Evolutionary conservation across 2,888 invertebrate species (phyloP), one percentile per base, ranked within the genome.

Genomic region (Acanthosepion pharaonis): DNA sequence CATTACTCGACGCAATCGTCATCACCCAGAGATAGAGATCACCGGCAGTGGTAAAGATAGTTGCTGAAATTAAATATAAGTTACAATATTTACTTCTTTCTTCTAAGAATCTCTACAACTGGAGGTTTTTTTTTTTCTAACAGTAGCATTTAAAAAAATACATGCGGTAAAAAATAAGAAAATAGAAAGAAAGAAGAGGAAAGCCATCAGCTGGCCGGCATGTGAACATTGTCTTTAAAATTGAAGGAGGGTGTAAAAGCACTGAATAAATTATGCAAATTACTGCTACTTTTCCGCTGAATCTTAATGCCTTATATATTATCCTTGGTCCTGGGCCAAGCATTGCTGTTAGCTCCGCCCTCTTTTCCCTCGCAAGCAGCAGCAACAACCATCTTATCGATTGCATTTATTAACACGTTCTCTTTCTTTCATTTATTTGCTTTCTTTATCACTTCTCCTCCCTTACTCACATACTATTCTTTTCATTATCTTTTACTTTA

Each of bases 261-360:
- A 23, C 59, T 59, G 59, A 59, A 59, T 59, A 59, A 59, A 59
- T 59, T 59, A 59, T 59, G n/a, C 33, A 78, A 78, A n/a, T 33
- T 33, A 33, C 78, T n/a, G 78, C n/a, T n/a, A 33, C 78, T n/a
- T 33, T 59, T 59, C 59, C 33, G n/a, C 78, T 78, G n/a, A 59
- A 23, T 33, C 78, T 5, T 78, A 78, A 78, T 33, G 78, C 78
- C 33, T 78, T 78, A n/a, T 78, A 78, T n/a, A 78, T 78, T 78
- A 78, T 78, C n/a, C 78, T 78, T n/a, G n/a, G n/a, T 78, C n/a
- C 78, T 78, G 78, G 78, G 78, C 78, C 78, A 33, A 78, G 78
- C n/a, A 15, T 78, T 15, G n/a, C 3, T n/a, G n/a, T 78, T 78
- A 15, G 1, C 78, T 33, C 78, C n/a, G 78, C 78, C 78, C 78